A percentile compares a stretch with the other conserved stretches of the same genome.
These are phyloP conservation scores for Mareca penelope DNA, from an alignment of 2,797 vertebrate species.

Conservation along the genomic window DNA sequence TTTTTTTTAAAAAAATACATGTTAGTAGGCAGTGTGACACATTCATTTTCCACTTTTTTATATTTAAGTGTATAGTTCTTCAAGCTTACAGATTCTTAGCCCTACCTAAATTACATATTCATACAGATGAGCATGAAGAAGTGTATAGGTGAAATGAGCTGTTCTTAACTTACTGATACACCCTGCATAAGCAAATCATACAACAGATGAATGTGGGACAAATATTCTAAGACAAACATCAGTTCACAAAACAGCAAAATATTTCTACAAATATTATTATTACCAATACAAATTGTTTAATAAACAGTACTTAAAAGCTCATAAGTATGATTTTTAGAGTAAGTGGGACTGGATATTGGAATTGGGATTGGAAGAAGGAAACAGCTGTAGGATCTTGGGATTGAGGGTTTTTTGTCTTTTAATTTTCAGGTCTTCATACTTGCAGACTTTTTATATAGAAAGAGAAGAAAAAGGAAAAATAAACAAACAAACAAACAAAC, in stretches of 20 bases:
- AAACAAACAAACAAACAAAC: no score
- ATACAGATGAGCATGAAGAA: neutral
- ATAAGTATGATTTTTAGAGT: neutral
- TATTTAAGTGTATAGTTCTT: neutral
- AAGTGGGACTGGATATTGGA: neutral
- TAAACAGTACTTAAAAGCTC: neutral
- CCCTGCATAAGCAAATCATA: neutral
- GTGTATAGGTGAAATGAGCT: neutral
- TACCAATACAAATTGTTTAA: neutral
- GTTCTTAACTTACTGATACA: neutral
- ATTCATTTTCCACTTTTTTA: neutral
- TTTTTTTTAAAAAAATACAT: neutral
- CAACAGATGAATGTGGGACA: neutral
- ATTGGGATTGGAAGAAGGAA: neutral
- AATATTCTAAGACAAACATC: neutral
- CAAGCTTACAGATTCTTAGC: neutral
- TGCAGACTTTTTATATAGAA: neutral
- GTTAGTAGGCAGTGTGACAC: neutral
- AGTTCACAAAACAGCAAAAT: neutral
- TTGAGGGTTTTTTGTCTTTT: no score
- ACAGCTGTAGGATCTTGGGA: neutral
- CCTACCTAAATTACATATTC: no score
- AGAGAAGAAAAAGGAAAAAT: neutral
- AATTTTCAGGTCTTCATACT: neutral
- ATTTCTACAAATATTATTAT: neutral